These are phyloP conservation scores for Lumbricus terrestris DNA, from an alignment of 2,888 invertebrate species.

Conservation along the genomic window DNA sequence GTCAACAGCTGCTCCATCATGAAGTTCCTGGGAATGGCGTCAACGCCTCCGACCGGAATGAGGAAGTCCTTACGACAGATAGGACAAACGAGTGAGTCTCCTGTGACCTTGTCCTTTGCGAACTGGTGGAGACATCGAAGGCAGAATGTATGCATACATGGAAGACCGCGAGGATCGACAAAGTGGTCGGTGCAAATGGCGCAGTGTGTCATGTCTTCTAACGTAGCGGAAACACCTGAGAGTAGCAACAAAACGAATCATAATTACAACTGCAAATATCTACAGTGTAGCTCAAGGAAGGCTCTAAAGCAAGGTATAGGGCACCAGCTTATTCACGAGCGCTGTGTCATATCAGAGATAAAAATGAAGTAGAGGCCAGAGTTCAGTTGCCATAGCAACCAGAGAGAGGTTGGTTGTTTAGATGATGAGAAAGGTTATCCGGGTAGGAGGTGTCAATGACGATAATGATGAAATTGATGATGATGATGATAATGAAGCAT, in stretches of 20 bases:
- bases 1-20: neutral
- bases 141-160: slow-evolving; percentile 11
- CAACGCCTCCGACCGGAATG: neutral
- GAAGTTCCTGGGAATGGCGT: neutral
- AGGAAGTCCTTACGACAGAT: neutral
- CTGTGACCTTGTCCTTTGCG: neutral
- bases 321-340: too few species aligned
- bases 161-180: neutral
- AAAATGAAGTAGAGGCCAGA: too few species aligned
- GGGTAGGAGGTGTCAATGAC: too few species aligned
- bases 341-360: too few species aligned
- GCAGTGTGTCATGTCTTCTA: neutral
- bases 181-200: neutral
- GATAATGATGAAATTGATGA: too few species aligned
- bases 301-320: too few species aligned
- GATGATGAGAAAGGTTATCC: too few species aligned
- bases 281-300: too few species aligned
- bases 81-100: neutral
- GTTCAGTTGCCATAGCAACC: too few species aligned
- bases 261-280: too few species aligned
- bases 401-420: too few species aligned
- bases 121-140: neutral
- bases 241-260: neutral
- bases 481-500: too few species aligned
- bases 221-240: neutral